Percentiles rank a stretch among this genome's conserved stretches.
Evolutionary conservation across 1,140 invertebrate genomes (phyloP).

Genomic region (Lasioglossum baleicum): DNA sequence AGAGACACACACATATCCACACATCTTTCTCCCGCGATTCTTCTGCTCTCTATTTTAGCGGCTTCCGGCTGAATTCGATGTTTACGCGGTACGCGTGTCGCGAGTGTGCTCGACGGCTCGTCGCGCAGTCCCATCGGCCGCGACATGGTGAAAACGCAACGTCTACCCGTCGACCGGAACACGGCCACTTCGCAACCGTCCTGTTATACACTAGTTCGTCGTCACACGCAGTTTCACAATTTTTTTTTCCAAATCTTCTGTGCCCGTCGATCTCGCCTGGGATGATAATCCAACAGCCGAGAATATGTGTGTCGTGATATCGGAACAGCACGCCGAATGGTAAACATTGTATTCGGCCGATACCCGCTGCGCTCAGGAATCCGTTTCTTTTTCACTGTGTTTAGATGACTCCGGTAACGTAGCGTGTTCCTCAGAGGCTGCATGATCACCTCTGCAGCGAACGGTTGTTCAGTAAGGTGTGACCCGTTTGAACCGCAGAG

Average conservation of each 20-base stretch:
- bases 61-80: slow-evolving; percentile 29
- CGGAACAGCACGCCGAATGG: not conserved
- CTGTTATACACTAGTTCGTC: slow-evolving; percentile 2
- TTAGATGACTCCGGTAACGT: not conserved
- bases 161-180: not conserved
- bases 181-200: not conserved
- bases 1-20: not conserved
- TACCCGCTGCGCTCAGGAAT: slow-evolving; percentile 23
- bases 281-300: not conserved
- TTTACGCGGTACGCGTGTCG: slow-evolving; percentile 34
- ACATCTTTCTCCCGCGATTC: slow-evolving; percentile 7
- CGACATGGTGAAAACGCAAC: not conserved
- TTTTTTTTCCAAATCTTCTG: not conserved
- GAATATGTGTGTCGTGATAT: not conserved
- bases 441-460: not conserved
- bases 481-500: not conserved
- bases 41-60: slow-evolving; percentile 34
- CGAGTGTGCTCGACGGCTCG: not conserved
- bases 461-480: not conserved
- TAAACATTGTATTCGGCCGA: slow-evolving; percentile 43
- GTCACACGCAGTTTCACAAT: slow-evolving; percentile 7
- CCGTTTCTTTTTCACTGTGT: not conserved
- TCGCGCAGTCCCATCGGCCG: not conserved
- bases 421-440: not conserved
- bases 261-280: not conserved